Base-by-base conservation (phyloP, 2,113 vertebrate genomes). In the Centropristis striata region DNA sequence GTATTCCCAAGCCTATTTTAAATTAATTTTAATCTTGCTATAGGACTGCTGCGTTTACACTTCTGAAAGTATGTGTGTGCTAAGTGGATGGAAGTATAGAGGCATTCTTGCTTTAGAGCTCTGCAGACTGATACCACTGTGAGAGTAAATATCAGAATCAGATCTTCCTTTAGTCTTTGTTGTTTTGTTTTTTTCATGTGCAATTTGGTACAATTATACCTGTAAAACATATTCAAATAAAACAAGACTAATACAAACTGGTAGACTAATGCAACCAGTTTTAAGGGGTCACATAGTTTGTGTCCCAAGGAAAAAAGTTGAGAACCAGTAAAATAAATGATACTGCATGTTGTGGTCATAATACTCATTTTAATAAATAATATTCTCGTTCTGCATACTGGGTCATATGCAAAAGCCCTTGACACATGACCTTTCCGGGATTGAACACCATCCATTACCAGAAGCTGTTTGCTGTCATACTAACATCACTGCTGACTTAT, bases 401-500 rank as follows among this genome's bases (percentile, higher is more conserved):
- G 72, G 39, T 75, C 60, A 75, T 39, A 25, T 57, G 10, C 27
- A 47, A 10, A 65, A 75, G 27, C 72, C 50, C n/a, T 47, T 65
- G 50, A 57, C 60, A 27, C 60, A 57, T 47, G 72, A 47, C 72
- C 60, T 63, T 20, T 37, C 20, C 36, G 50, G 36, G 20, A 46
- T 37, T 64, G 37, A 55, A 65, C 11, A 47, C 39, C 13, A 20
- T 25, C 71, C 3, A 36, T 65, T 7, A 25, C 50, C 44, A 75
- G 66, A 81, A 57, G 60, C 75, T 50, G 64, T 78, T 72, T 85
- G 75, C 63, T 54, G 78, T 57, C 72, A 58, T 83, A 63, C 61
- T 65, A 82, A 78, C 66, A 69, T 55, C 44, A 72, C 28, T 25
- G 18, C 57, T 86, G 73, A 84, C 75, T 86, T 80, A 91, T 89